A percentile compares a stretch with the other conserved stretches of the same genome.
Conservation (phyloP, 2,113 vertebrate genomes). For the Cynocephalus volans region DNA sequence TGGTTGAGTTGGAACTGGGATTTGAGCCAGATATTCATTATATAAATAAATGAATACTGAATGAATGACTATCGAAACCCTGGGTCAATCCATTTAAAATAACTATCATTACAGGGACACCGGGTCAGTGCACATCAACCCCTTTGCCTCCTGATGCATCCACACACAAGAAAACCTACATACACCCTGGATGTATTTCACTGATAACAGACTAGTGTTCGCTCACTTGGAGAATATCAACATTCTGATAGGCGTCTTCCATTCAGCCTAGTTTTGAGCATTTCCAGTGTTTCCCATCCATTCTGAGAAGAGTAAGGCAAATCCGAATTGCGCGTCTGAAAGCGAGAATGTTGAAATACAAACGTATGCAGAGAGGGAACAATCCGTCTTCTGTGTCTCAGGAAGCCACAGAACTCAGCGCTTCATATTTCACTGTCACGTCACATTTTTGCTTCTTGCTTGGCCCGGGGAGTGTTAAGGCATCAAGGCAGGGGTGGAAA, state of each 20-base stretch:
- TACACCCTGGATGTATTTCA: neutral
- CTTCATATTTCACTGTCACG: neutral
- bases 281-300: neutral
- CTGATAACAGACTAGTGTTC: accelerated
- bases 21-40: neutral
- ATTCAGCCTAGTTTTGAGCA: neutral
- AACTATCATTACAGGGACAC: neutral
- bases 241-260: neutral
- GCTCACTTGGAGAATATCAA: neutral
- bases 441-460: neutral
- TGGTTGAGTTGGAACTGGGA: neutral
- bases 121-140: neutral
- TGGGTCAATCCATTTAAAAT: neutral
- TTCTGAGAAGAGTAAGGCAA: neutral
- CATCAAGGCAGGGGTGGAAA: neutral
- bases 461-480: too few relatives aligned
- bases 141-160: neutral
- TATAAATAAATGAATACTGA: neutral
- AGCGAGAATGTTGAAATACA: neutral
- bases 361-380: neutral
- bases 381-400: neutral
- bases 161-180: accelerated
- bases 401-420: neutral
- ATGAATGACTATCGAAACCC: neutral
- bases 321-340: neutral